These are phyloP conservation scores for Pristionchus entomophagus DNA, from an alignment of 2,888 invertebrate species.

Conservation along the genomic window DNA sequence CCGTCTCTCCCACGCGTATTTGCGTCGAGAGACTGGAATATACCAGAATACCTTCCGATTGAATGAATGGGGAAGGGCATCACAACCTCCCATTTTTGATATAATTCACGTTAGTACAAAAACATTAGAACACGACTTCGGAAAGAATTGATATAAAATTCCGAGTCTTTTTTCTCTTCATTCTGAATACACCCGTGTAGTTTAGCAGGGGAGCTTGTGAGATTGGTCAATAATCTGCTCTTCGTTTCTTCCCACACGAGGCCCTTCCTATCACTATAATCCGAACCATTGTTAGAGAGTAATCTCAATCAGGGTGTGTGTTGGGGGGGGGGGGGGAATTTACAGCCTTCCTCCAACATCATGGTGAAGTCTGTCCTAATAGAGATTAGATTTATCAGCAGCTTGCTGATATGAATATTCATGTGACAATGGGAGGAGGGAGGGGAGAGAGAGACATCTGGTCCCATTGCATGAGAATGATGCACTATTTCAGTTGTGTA, in stretches of 20 bases:
- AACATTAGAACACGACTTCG: no score
- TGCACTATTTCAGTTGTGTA: neutral
- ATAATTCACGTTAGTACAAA: no score
- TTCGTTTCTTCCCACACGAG: neutral
- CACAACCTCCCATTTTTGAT: no score
- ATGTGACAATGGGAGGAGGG: neutral
- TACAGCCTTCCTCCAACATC: neutral
- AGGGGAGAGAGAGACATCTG: neutral
- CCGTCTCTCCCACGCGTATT: neutral
- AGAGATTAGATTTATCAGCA: neutral
- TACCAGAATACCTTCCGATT: neutral
- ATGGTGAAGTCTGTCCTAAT: neutral
- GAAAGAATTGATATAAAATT: neutral
- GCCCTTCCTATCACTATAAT: neutral
- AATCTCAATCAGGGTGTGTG: neutral
- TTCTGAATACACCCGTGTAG: neutral
- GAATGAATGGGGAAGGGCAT: neutral
- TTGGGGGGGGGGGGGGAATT: neutral
- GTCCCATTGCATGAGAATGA: no score
- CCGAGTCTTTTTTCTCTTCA: neutral
- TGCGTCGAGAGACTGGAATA: neutral
- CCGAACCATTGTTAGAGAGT: conserved; percentile 14
- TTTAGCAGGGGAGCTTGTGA: neutral
- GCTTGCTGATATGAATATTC: neutral
- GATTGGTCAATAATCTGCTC: neutral